Conservation (phyloP, 2,113 vertebrate species). For the Pogona vitticeps region DNA sequence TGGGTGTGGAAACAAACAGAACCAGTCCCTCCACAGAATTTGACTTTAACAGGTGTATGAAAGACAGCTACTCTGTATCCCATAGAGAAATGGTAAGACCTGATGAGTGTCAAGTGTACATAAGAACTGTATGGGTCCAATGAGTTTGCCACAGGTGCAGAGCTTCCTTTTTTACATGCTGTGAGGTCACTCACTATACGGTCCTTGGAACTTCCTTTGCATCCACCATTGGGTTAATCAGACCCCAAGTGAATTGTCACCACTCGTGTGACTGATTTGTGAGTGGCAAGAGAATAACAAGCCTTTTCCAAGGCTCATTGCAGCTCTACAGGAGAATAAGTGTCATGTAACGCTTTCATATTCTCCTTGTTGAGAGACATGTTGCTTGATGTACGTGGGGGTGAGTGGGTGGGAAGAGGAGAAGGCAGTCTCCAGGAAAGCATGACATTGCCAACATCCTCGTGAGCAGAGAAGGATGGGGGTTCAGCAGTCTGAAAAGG, state of each 20-base stretch:
- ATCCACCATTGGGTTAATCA: background rate
- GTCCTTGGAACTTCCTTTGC: conserved; percentile 47
- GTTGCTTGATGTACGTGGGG: background rate
- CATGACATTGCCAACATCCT: conserved; percentile 28
- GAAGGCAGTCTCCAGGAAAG: background rate
- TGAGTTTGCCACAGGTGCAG: background rate
- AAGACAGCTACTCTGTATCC: background rate
- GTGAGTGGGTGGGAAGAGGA: background rate
- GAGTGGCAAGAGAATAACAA: conserved; percentile 27
- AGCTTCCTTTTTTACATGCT: conserved; percentile 20
- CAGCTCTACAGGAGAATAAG: accelerated
- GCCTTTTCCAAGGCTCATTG: accelerated
- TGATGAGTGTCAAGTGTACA: background rate
- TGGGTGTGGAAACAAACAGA: background rate
- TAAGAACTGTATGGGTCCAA: background rate
- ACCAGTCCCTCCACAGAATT: background rate
- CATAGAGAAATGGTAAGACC: background rate
- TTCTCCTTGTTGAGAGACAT: conserved; percentile 54
- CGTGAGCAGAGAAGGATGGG: conserved; percentile 62
- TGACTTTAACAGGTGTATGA: background rate
- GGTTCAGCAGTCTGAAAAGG: conserved; percentile 55
- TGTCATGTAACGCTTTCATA: conserved; percentile 40
- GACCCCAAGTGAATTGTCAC: conserved; percentile 12
- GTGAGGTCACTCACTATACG: conserved; percentile 23
- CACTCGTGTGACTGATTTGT: background rate